Conservation (phyloP, 2,888 invertebrate species). For the Scaptomyza parva region DNA sequence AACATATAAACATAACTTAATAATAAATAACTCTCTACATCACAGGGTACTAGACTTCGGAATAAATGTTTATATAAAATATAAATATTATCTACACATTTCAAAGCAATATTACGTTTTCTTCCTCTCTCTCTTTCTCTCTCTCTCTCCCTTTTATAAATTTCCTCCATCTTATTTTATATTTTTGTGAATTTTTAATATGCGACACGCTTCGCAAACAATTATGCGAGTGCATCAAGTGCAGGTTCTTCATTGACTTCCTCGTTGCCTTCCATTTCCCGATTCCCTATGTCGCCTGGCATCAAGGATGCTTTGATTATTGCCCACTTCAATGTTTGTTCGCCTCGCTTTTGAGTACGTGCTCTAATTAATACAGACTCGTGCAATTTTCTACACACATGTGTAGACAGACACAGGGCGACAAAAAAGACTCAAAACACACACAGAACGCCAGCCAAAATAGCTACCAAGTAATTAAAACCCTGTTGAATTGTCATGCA, state of each 20-base stretch:
- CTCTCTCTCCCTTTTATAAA: background rate
- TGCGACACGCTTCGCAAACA: slow-evolving; percentile 52
- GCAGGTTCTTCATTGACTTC: slow-evolving; percentile 13
- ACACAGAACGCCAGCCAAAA: slow-evolving; percentile 28
- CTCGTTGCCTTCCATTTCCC: background rate
- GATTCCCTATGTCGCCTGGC: background rate
- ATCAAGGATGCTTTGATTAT: slow-evolving; percentile 60
- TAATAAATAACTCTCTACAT: background rate
- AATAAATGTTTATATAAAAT: too few species aligned
- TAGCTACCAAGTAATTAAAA: slow-evolving; percentile 68
- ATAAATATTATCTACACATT: background rate
- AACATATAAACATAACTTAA: background rate
- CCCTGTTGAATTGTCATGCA: slow-evolving; percentile 54
- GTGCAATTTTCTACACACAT: slow-evolving; percentile 34
- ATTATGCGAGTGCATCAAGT: slow-evolving; percentile 68
- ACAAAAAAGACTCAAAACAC: slow-evolving; percentile 20
- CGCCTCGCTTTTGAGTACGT: slow-evolving; percentile 45
- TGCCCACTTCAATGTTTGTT: slow-evolving; percentile 37
- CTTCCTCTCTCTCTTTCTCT: too few species aligned
- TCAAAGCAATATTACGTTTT: too few species aligned
- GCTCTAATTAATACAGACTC: slow-evolving; percentile 72
- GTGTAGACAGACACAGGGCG: slow-evolving; percentile 4
- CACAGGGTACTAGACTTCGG: too few species aligned
- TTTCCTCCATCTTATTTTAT: too few species aligned
- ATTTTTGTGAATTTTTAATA: slow-evolving; percentile 38